Evolutionary conservation across 37 sponge, comb jelly and placozoan species (phyloP).

Genomic region (Lycopodina hypogea): DNA sequence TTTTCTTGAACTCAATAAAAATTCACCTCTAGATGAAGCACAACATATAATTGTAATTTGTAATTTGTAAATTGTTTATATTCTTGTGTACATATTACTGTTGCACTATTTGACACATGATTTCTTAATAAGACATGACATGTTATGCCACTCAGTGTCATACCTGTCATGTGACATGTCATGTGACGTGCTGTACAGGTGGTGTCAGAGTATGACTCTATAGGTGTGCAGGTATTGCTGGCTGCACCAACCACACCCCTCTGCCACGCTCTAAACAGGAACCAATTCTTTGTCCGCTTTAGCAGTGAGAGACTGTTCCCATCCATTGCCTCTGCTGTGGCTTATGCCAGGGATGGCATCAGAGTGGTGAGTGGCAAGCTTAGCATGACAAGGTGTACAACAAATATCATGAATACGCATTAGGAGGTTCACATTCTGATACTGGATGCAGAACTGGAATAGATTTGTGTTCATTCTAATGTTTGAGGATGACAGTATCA

Average conservation of each 20-base stretch:
- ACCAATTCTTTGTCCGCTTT: conserved; percentile 54
- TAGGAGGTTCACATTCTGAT: not conserved
- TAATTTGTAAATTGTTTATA: no score
- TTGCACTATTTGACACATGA: no score
- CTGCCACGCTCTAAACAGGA: conserved; percentile 37
- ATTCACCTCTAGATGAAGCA: no score
- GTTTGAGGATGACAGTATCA: no score
- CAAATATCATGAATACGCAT: not conserved
- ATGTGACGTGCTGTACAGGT: conserved; percentile 27
- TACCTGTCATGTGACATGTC: no score
- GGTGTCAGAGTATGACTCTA: conserved; percentile 43
- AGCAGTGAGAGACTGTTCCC: conserved; percentile 62
- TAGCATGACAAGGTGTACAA: not conserved
- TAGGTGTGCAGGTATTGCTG: conserved; percentile 57
- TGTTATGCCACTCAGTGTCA: no score
- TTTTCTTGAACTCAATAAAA: no score
- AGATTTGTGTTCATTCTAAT: not conserved
- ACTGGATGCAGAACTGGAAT: not conserved
- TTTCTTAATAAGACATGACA: no score
- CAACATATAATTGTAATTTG: no score
- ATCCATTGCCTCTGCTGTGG: conserved; percentile 49
- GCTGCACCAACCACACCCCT: conserved; percentile 49
- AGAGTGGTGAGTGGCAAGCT: conserved; percentile 64
- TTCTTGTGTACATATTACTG: no score
- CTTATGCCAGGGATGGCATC: conserved; percentile 47